Evolutionary conservation across 2,797 vertebrate species (phyloP).

Genomic region (Enteromius argenteus): DNA sequence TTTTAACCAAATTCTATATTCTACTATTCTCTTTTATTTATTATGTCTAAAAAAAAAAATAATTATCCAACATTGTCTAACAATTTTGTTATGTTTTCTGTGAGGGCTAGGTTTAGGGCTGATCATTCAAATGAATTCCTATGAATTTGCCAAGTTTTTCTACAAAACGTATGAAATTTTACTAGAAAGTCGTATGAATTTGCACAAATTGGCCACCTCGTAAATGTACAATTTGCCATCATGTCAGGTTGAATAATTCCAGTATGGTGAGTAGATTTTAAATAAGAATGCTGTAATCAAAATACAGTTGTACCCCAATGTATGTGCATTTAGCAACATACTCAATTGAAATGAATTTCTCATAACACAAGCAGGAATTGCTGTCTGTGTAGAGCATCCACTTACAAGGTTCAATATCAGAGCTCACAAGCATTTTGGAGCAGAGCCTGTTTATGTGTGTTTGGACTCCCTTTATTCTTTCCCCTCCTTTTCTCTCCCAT

Average conservation of each 20-base stretch:
- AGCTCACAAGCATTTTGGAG: slow-evolving; percentile 10
- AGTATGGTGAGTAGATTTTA: background rate
- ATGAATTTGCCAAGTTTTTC: no score
- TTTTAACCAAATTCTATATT: background rate
- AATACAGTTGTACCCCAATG: background rate
- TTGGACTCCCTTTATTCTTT: background rate
- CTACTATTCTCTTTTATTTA: background rate
- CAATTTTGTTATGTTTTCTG: background rate
- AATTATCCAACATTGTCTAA: no score
- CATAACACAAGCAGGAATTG: background rate
- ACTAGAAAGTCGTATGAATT: no score
- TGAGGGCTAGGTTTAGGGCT: background rate
- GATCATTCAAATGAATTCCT: no score
- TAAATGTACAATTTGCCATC: background rate
- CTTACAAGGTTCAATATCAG: background rate
- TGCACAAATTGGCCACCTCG: background rate
- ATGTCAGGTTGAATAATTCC: background rate
- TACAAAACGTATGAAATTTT: no score
- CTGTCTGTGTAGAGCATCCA: background rate
- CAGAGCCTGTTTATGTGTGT: slow-evolving; percentile 33
- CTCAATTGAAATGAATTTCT: background rate
- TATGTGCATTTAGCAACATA: background rate
- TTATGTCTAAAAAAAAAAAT: no score
- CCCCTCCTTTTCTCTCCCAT: background rate
- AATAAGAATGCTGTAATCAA: background rate